Base-by-base conservation (phyloP, 2,888 invertebrate species). In the Cynaeus angustus region DNA sequence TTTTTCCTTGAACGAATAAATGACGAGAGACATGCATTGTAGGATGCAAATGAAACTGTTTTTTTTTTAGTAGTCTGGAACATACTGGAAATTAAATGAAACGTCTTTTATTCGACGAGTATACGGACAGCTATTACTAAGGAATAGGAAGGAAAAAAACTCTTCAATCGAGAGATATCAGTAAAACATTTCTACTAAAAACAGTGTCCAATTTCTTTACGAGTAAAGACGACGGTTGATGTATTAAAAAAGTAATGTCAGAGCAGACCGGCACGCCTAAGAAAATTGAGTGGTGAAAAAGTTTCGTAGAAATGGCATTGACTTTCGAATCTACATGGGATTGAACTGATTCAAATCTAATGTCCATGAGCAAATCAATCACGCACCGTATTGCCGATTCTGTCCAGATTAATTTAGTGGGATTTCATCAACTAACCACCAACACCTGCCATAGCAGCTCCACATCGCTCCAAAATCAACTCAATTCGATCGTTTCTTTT, bases 181-280 rank as follows among this genome's bases (percentile, higher is more conserved):
- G 78, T 76, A 77, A 74, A 79, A 78, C 76, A 78, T 75, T 78
- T 76, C 75, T 73, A 76, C 76, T 76, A 80, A 82, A 81, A 81
- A 82, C 79, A 79, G 79, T 80, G 80, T 80, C 80, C 81, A 78
- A 81, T 82, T 82, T 81, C 81, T 82, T 81, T 78, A 74, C 78
- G 76, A 78, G 75, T 76, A 79, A 78, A 78, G 78, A 78, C 79
- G 80, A 77, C 80, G 79, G 78, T 75, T 80, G 82, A 82, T 80
- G 82, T 82, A 81, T 83, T 82, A 82, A 82, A 82, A 83, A 82
- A 82, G 81, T 81, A 81, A 82, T 79, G 80, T 80, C 80, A 74
- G 75, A 75, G 74, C 78, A 77, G 76, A 79, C 79, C 78, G 77
- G 75, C 78, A 78, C 77, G 74, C 70, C 77, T 73, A 78, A 79